Base-by-base conservation (phyloP, 2,797 vertebrate genomes). In the Graptemys geographica region DNA sequence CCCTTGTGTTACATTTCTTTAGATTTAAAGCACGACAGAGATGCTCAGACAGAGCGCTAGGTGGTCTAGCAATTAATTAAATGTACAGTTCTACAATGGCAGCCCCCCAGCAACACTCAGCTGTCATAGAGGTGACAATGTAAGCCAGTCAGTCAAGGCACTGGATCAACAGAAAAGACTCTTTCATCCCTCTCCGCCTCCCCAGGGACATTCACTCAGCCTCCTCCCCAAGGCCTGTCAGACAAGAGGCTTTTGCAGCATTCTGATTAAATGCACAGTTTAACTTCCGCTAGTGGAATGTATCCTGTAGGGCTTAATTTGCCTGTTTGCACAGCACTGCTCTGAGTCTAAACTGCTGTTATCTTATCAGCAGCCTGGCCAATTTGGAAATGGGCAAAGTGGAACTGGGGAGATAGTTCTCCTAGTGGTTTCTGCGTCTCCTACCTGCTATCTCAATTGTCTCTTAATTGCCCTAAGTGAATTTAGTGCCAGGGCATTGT, bases 121-220 rank as follows among this genome's bases (percentile, higher is more conserved):
- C 72, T 12, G 72, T 12, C 72, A 44, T 4, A 76, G 2, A 27
- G 6, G 25, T 11, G 23, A 44, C 25, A 25, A 15, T 12, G 41
- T 44, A 28, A 37, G 6, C 41, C 41, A 27, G 7, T 8, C 25
- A 44, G 62, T n/a, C 62, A 28, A 74, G 41, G 41, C 69, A 41
- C 10, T 4, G 4, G 9, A 18, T 19, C n/a, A 21, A 23, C n/a
- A 21, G 31, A 62, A 16, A 6, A 0, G 1, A 44, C 4, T 3
- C 1, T 0, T 23, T 0, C 1, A 19, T 83, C 78, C 83, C n/a
- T 59, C 5, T 6, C 0, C 0, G 49, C 4, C 7, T 27, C 16
- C n/a, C 41, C 16, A 1, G 81, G 74, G 62, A 27, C 4, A 41
- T 8, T 59, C 13, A 37, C 23, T 56, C 55, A 56, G 21, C 21